A percentile compares a stretch with the other conserved stretches of the same genome.
Evolutionary conservation across 2,888 invertebrate species (phyloP).

Genomic region (Dicyrtomina minuta): DNA sequence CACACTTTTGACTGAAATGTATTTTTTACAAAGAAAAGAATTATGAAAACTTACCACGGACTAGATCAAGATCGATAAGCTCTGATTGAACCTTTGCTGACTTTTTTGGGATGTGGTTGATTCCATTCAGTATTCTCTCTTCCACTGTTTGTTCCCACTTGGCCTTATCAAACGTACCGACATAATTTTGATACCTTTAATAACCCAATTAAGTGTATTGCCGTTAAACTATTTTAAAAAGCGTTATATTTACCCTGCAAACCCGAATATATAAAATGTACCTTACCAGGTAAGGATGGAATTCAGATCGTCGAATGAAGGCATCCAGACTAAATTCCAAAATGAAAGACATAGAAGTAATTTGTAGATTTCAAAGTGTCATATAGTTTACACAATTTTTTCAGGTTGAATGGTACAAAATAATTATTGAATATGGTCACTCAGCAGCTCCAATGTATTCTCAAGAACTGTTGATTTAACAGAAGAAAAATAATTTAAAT

Average conservation of each 20-base stretch:
- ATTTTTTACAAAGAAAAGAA: background rate
- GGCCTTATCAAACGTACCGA: constrained; percentile 95
- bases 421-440: background rate
- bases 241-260: background rate
- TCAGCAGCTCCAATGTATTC: background rate
- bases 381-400: background rate
- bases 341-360: constrained; percentile 30
- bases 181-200: constrained; percentile 87
- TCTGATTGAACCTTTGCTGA: constrained; percentile 82
- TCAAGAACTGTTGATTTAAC: background rate
- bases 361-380: background rate
- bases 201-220: background rate
- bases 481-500: background rate
- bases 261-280: background rate
- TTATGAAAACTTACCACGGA: constrained; percentile 70
- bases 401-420: background rate
- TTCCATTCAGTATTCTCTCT: constrained; percentile 81
- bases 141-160: constrained; percentile 97
- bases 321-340: constrained; percentile 40
- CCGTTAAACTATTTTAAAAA: background rate
- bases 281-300: constrained; percentile 51
- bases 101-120: constrained; percentile 77
- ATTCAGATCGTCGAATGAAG: constrained; percentile 52
- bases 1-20: no score
- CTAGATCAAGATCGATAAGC: constrained; percentile 92